Percentiles rank a stretch among this genome's conserved stretches.
phyloP scores from a whole-genome alignment of 2,888 invertebrate genomes.

The Lithosia quadra region DNA sequence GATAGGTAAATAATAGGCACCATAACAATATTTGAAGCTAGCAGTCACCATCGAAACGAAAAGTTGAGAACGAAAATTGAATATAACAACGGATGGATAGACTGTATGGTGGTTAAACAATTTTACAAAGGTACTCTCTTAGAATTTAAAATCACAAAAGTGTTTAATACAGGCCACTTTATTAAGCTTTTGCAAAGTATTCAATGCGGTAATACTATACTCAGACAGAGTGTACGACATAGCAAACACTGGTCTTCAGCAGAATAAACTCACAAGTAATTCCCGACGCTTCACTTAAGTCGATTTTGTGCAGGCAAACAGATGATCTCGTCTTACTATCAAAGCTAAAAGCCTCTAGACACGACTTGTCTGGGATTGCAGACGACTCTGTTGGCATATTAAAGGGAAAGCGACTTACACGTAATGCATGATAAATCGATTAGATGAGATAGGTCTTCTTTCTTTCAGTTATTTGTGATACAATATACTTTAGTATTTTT shows the following conservation, averaged over 20 bases:
- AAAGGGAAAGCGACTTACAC: neutral
- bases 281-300: constrained; percentile 10
- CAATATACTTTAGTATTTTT: neutral
- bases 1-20: too few relatives aligned
- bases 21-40: too few relatives aligned
- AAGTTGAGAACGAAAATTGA: neutral
- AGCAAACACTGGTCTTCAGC: constrained; percentile 7
- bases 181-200: constrained; percentile 6
- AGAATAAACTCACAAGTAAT: constrained; percentile 20
- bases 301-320: constrained; percentile 19
- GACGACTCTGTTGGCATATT: constrained; percentile 3
- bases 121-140: neutral
- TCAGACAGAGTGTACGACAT: neutral
- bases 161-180: neutral
- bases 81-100: too few relatives aligned
- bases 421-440: neutral
- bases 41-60: too few relatives aligned
- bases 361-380: constrained; percentile 1
- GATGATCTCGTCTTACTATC: constrained; percentile 27
- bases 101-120: too few relatives aligned
- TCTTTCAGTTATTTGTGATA: neutral
- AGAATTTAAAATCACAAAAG: neutral
- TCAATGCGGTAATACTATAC: neutral
- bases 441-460: neutral
- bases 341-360: constrained; percentile 17